Conservation (phyloP, 2,797 vertebrate genomes). For the Cyprinella venusta region DNA sequence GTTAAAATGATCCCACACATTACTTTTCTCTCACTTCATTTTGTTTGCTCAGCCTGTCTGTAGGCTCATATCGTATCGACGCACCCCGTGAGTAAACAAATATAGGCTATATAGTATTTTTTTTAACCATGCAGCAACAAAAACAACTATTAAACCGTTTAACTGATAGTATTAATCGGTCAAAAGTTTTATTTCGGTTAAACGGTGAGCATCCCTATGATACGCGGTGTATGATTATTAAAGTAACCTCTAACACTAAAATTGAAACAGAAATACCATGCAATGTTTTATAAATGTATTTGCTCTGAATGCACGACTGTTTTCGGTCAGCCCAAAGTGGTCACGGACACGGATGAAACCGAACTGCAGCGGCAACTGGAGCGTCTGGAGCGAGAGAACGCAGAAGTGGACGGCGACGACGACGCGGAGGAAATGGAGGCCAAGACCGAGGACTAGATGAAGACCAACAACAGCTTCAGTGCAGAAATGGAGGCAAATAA, state of each 20-base stretch:
- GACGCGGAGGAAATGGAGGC: slow-evolving; percentile 98
- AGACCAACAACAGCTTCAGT: not conserved
- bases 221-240: no score
- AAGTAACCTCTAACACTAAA: not conserved
- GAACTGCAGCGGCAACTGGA: slow-evolving; percentile 95
- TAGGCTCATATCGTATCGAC: no score
- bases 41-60: no score
- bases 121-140: no score
- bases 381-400: slow-evolving; percentile 96
- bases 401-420: slow-evolving; percentile 97
- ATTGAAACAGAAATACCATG: not conserved
- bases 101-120: no score
- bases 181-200: no score
- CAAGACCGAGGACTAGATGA: slow-evolving; percentile 90
- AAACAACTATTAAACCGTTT: no score
- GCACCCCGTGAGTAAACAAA: no score
- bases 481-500: not conserved
- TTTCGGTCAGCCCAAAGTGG: slow-evolving; percentile 89
- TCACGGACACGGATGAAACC: slow-evolving; percentile 97
- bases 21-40: no score
- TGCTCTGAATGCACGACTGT: not conserved
- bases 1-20: no score
- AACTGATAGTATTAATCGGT: no score
- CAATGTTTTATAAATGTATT: not conserved
- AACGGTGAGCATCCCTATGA: no score